These are phyloP conservation scores for Allophyes oxyacanthae DNA, from an alignment of 2,888 invertebrate species.

Conservation along the genomic window DNA sequence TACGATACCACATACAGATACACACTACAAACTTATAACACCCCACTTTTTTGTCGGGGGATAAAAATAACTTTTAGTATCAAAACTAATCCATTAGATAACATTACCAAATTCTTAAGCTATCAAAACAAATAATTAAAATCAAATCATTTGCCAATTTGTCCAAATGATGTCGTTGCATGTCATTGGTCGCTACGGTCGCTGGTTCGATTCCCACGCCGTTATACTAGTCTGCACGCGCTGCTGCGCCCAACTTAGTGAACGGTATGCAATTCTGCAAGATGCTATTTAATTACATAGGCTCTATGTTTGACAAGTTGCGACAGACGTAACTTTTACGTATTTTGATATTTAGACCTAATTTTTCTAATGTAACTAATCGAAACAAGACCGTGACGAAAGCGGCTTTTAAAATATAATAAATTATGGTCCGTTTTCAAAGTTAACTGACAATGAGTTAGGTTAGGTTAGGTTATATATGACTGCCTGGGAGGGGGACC, in stretches of 20 bases:
- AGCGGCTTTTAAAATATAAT: no score
- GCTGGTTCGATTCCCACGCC: constrained; percentile 62
- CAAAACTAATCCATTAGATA: not conserved
- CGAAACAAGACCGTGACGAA: no score
- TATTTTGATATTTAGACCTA: not conserved
- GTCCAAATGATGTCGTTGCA: constrained; percentile 39
- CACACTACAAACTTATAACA: no score
- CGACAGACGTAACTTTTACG: constrained; percentile 4
- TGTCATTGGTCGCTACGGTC: constrained; percentile 54
- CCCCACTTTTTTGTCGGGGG: no score
- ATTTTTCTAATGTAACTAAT: no score
- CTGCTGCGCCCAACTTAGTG: constrained; percentile 51
- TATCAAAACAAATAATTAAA: constrained; percentile 24
- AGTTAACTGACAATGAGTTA: no score
- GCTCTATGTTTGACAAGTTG: constrained; percentile 22
- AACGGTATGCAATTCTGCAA: constrained; percentile 56
- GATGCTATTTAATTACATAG: constrained; percentile 55
- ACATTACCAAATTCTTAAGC: constrained; percentile 4
- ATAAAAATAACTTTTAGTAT: no score
- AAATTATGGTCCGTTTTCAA: no score
- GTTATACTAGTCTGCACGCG: constrained; percentile 56
- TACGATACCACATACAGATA: no score
- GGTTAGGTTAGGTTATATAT: no score
- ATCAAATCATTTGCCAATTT: constrained; percentile 16
- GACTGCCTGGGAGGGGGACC: no score